phyloP scores from a whole-genome alignment of 2,888 invertebrate species.

The Dioctria linearis region DNA sequence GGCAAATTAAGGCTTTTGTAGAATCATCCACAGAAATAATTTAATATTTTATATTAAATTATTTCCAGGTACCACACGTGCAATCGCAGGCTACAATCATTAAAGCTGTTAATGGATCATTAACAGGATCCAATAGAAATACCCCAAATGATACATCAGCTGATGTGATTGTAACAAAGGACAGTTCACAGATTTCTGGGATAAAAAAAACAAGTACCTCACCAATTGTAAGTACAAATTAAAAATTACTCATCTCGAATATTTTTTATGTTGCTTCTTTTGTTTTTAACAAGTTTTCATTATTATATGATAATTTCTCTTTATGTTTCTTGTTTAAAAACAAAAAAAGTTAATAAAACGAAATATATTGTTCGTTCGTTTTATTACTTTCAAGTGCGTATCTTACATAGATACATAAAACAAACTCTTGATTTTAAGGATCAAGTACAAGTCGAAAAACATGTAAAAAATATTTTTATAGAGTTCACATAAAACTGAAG shows the following conservation, averaged over 20 bases:
- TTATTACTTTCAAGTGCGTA: constrained; percentile 19
- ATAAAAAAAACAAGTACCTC: constrained; percentile 66
- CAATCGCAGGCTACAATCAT: constrained; percentile 33
- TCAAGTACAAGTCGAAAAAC: constrained; percentile 49
- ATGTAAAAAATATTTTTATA: constrained; percentile 60
- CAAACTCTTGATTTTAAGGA: constrained; percentile 42
- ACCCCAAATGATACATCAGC: constrained; percentile 64
- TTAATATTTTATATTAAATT: too few relatives aligned
- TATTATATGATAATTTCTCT: neutral
- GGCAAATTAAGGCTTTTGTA: too few relatives aligned
- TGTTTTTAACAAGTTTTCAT: too few relatives aligned
- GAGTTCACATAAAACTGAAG: constrained; percentile 67
- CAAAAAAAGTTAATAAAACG: neutral
- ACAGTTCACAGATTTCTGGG: constrained; percentile 66
- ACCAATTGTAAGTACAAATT: constrained; percentile 61
- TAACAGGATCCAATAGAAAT: constrained; percentile 57
- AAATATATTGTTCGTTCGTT: neutral
- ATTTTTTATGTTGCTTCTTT: neutral
- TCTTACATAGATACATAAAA: constrained; percentile 4
- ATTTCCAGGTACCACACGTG: neutral
- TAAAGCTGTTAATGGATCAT: constrained; percentile 65
- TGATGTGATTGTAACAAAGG: constrained; percentile 69
- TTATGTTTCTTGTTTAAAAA: neutral
- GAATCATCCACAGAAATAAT: too few relatives aligned
- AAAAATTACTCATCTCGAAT: neutral